Evolutionary conservation across 2,888 invertebrate species (phyloP).

Genomic region (Agrochola lychnidis): DNA sequence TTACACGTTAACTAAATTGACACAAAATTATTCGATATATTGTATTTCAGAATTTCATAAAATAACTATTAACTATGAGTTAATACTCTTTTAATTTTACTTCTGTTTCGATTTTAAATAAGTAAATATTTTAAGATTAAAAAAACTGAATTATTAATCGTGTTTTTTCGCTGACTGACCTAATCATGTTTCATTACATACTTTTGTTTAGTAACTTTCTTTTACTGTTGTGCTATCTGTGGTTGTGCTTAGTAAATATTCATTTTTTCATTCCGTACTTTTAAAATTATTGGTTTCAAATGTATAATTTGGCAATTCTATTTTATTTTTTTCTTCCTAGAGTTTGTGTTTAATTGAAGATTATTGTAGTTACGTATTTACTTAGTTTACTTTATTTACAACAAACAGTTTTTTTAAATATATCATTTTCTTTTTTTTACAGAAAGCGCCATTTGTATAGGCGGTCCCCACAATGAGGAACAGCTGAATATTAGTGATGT

Average conservation of each 20-base stretch:
- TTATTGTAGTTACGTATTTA: not conserved
- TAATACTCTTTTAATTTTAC: too few species aligned
- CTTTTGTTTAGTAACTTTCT: not conserved
- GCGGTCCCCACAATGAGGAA: constrained; percentile 84
- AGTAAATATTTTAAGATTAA: not conserved
- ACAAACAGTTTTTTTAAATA: not conserved
- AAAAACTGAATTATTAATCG: too few species aligned
- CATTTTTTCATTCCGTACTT: not conserved
- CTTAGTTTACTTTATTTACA: not conserved
- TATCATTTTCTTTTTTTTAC: constrained; percentile 44
- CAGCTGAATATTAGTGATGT: constrained; percentile 94
- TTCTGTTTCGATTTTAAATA: not conserved
- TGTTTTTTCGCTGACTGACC: not conserved
- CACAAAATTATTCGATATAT: not conserved
- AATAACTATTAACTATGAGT: not conserved
- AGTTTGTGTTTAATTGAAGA: not conserved
- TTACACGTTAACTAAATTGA: not conserved
- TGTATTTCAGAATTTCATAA: not conserved
- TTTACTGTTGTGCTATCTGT: constrained; percentile 7
- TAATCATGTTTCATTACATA: not conserved
- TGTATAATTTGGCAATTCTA: constrained; percentile 1
- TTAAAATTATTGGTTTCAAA: constrained; percentile 7
- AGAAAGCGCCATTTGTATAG: constrained; percentile 64
- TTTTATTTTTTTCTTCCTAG: too few species aligned
- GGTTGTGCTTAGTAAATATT: constrained; percentile 15